These are phyloP conservation scores for Lycodopsis pacificus DNA, from an alignment of 2,797 vertebrate genomes.

Conservation along the genomic window DNA sequence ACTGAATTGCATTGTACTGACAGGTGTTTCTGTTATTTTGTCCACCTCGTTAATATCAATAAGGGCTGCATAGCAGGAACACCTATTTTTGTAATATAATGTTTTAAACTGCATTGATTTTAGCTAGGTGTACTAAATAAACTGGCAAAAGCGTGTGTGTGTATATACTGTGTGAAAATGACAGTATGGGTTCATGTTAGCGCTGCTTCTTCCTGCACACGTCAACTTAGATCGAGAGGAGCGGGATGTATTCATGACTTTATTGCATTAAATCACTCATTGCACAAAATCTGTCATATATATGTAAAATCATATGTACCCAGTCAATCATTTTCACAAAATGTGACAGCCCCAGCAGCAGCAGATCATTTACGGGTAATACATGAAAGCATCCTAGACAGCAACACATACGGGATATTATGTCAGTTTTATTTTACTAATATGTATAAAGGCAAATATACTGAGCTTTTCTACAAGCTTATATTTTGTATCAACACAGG, in stretches of 20 bases:
- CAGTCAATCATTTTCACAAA: not conserved
- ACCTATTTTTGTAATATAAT: not conserved
- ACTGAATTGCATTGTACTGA: not conserved
- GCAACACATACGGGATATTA: not conserved
- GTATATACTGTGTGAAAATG: not conserved
- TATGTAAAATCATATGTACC: constrained; percentile 26
- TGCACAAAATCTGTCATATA: constrained; percentile 14
- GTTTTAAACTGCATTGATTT: not conserved
- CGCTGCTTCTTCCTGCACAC: not conserved
- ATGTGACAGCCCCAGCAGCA: not conserved
- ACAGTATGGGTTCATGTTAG: not conserved
- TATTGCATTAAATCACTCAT: constrained; percentile 33
- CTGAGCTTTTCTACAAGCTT: not conserved
- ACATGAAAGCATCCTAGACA: not conserved
- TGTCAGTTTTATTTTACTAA: not conserved
- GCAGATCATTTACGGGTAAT: not conserved
- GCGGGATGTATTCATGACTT: constrained; percentile 18
- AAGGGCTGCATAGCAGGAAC: not conserved
- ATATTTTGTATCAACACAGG: not conserved
- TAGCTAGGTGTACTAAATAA: not conserved
- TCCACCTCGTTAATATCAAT: not conserved
- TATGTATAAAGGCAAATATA: not conserved
- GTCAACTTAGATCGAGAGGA: constrained; percentile 1
- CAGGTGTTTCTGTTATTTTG: not conserved
- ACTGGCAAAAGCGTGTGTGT: not conserved